phyloP scores from a whole-genome alignment of 2,113 vertebrate genomes.

The cat (Felis catus) region F.catus_Fca126_mat1.0 CM031412.1:161066501-161067000 shows the following conservation, averaged over 20 bases:
- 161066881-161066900: neutral
- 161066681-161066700: neutral
- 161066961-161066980: neutral
- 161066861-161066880: neutral
- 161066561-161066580: neutral
- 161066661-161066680: neutral
- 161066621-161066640: neutral
- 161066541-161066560: neutral
- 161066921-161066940: neutral
- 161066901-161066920: neutral
- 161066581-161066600: neutral
- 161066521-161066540: neutral
- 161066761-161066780: neutral
- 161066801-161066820: neutral
- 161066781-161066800: neutral
- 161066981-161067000: neutral
- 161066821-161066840: neutral
- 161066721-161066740: neutral
- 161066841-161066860: neutral
- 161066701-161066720: neutral
- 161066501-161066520: neutral
- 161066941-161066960: neutral
- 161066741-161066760: too few relatives aligned
- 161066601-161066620: neutral
- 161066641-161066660: neutral